Conservation (phyloP, 2,888 invertebrate genomes). For the Timema cristinae region DNA sequence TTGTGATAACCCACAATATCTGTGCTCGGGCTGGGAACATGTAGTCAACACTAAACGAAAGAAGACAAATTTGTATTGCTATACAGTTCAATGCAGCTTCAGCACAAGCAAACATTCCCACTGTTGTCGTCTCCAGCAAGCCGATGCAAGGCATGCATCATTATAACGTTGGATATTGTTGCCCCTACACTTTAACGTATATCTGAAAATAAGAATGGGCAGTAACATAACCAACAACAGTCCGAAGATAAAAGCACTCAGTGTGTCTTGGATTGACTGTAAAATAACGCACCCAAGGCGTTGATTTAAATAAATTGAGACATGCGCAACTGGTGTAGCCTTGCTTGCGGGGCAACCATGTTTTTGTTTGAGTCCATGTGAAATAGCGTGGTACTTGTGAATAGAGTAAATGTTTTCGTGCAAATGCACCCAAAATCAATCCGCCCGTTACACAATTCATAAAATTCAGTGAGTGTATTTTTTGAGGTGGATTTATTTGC, state of each 20-base stretch:
- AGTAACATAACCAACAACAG: too few relatives aligned
- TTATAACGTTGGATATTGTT: slow-evolving; percentile 14
- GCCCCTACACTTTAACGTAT: too few relatives aligned
- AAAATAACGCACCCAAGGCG: too few relatives aligned
- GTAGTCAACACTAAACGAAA: slow-evolving; percentile 29
- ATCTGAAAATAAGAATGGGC: too few relatives aligned
- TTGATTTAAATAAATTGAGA: not conserved
- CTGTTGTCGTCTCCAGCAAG: slow-evolving; percentile 16
- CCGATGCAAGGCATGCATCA: slow-evolving; percentile 16
- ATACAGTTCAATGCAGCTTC: too few relatives aligned
- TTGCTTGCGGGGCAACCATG: too few relatives aligned
- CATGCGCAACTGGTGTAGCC: not conserved
- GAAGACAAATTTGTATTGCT: slow-evolving; percentile 35
- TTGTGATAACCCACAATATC: slow-evolving; percentile 21
- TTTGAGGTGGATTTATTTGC: too few relatives aligned
- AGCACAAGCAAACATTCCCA: slow-evolving; percentile 17
- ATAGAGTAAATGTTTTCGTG: slow-evolving; percentile 18
- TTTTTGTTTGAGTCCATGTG: slow-evolving; percentile 25
- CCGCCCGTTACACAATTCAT: too few relatives aligned
- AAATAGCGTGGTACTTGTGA: slow-evolving; percentile 23
- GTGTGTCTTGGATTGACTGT: slow-evolving; percentile 29
- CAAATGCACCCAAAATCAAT: too few relatives aligned
- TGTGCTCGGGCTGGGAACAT: not conserved
- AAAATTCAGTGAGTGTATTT: too few relatives aligned
- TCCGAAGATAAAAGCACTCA: too few relatives aligned